These are phyloP conservation scores for Lepus americanus DNA, from an alignment of 2,113 vertebrate genomes.

Conservation along the genomic window DNA sequence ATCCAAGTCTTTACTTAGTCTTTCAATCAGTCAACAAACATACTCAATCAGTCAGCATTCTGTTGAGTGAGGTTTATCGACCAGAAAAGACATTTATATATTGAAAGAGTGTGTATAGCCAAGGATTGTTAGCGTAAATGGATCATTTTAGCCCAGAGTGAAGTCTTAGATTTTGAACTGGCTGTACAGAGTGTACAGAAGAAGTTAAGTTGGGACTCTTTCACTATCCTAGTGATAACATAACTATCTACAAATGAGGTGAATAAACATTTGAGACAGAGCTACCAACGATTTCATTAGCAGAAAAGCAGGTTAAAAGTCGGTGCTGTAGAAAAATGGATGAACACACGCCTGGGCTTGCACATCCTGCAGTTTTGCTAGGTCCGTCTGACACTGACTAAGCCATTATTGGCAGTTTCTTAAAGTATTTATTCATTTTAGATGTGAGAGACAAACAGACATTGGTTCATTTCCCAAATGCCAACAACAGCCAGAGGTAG, in stretches of 20 bases:
- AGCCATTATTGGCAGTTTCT: not conserved
- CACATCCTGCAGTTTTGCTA: not conserved
- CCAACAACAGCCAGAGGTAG: no score
- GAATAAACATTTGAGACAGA: not conserved
- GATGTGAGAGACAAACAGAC: no score
- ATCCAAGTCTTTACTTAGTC: not conserved
- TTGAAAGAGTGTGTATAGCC: not conserved
- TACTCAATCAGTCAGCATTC: not conserved
- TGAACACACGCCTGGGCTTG: fast-evolving
- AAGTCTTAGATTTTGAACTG: not conserved
- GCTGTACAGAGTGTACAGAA: not conserved
- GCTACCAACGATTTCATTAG: not conserved
- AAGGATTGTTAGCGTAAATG: not conserved
- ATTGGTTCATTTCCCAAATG: no score
- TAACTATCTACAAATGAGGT: not conserved
- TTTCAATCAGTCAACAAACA: not conserved
- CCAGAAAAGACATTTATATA: not conserved
- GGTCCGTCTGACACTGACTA: not conserved
- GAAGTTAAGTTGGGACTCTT: not conserved
- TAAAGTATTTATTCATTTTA: no score
- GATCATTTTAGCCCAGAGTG: not conserved
- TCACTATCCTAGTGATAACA: not conserved
- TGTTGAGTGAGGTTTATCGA: fast-evolving
- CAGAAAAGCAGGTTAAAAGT: not conserved
- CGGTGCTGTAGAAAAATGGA: not conserved